These are phyloP conservation scores for Leptopilina clavipes DNA, from an alignment of 1,140 invertebrate genomes.

Conservation along the genomic window DNA sequence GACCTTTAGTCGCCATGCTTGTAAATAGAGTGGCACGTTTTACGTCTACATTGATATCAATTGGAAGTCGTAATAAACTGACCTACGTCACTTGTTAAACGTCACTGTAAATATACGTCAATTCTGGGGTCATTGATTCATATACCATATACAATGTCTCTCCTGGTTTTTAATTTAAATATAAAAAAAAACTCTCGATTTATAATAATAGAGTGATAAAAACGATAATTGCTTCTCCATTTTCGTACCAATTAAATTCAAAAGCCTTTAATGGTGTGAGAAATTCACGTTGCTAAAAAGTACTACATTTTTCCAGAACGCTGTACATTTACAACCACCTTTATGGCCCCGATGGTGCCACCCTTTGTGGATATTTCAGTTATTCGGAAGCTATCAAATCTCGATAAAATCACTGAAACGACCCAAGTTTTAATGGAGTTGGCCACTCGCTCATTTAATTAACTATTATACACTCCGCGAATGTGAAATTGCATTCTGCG, in stretches of 20 bases:
- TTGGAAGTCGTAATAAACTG: neutral
- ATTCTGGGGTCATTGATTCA: neutral
- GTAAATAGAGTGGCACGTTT: neutral
- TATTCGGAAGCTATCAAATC: constrained; percentile 30
- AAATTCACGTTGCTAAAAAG: constrained; percentile 14
- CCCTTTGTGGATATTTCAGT: constrained; percentile 31
- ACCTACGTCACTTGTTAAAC: neutral
- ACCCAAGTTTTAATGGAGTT: constrained; percentile 27
- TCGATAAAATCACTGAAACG: constrained; percentile 30
- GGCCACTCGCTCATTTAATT: constrained; percentile 25
- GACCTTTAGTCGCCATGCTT: neutral
- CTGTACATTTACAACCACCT: constrained; percentile 10
- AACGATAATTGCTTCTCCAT: neutral
- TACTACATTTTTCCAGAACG: constrained; percentile 1
- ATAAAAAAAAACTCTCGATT: neutral
- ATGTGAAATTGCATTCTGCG: neutral
- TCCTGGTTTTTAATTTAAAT: neutral
- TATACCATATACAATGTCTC: no score
- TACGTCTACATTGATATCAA: neutral
- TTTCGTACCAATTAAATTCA: neutral
- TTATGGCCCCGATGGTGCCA: neutral
- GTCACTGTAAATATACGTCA: neutral
- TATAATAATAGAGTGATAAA: neutral
- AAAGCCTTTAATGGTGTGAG: constrained; percentile 15
- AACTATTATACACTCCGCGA: constrained; percentile 21